These are phyloP conservation scores for Zygogramma bicolorata DNA, from an alignment of 2,888 invertebrate species.

Conservation along the genomic window DNA sequence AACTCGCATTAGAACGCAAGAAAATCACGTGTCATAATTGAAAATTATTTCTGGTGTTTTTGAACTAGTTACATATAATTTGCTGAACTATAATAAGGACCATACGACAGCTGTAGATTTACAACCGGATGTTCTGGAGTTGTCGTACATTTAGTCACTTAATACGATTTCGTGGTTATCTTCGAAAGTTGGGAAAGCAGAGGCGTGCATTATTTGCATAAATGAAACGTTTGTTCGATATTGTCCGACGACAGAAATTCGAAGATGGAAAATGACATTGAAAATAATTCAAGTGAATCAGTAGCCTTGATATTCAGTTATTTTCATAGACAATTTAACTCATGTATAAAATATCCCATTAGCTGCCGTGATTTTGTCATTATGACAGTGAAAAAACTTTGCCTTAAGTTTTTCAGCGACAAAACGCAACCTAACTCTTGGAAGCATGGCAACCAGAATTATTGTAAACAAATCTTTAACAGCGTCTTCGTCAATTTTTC, in stretches of 20 bases:
- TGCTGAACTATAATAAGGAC: constrained; percentile 52
- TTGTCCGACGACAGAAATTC: not conserved
- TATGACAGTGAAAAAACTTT: too few relatives aligned
- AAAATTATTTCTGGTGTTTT: constrained; percentile 48
- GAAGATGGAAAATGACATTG: too few relatives aligned
- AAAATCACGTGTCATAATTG: constrained; percentile 43
- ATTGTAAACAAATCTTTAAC: too few relatives aligned
- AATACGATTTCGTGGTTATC: constrained; percentile 53
- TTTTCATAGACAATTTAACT: too few relatives aligned
- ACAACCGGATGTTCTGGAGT: constrained; percentile 56
- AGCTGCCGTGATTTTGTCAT: too few relatives aligned
- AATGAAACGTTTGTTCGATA: not conserved
- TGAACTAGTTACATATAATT: constrained; percentile 48
- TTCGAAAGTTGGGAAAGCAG: constrained; percentile 30
- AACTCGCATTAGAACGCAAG: constrained; percentile 36
- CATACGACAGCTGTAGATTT: constrained; percentile 54
- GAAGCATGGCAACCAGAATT: too few relatives aligned
- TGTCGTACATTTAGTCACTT: constrained; percentile 57
- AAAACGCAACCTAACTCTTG: too few relatives aligned
- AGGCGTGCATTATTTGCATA: not conserved
- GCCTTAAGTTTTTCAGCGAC: too few relatives aligned
- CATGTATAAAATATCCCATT: too few relatives aligned
- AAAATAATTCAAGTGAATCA: too few relatives aligned
- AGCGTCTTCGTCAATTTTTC: too few relatives aligned
- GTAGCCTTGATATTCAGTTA: too few relatives aligned